A percentile compares a stretch with the other conserved stretches of the same genome.
These are phyloP conservation scores for Cydia strobilella DNA, from an alignment of 1,140 invertebrate species.

Conservation along the genomic window DNA sequence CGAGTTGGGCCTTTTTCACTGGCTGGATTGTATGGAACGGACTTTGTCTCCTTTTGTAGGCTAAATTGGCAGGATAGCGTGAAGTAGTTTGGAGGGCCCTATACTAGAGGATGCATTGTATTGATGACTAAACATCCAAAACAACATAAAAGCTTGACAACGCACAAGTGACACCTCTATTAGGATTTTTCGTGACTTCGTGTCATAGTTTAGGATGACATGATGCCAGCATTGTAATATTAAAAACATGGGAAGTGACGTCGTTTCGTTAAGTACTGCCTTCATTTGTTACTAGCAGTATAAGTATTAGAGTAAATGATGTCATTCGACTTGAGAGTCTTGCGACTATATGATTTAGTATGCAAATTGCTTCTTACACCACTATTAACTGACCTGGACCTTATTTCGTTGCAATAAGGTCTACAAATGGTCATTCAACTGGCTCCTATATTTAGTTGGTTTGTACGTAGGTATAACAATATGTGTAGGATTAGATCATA, in stretches of 20 bases:
- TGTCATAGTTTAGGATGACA: no score
- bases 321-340: constrained; percentile 3
- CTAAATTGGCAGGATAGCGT: no score
- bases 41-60: no score
- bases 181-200: no score
- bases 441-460: not conserved
- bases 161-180: no score
- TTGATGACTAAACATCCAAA: no score
- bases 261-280: not conserved
- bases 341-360: not conserved
- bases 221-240: not conserved
- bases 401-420: not conserved
- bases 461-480: not conserved
- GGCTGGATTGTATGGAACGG: no score
- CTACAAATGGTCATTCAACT: not conserved
- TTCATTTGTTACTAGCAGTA: not conserved
- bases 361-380: not conserved
- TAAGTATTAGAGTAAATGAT: constrained; percentile 4
- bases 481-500: constrained; percentile 16
- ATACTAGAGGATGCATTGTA: no score
- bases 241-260: not conserved
- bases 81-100: no score
- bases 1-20: no score
- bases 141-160: no score
- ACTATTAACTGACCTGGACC: not conserved